Conservation (phyloP, 92 coral and sea anemone genomes). For the Bergia sp. region DNA sequence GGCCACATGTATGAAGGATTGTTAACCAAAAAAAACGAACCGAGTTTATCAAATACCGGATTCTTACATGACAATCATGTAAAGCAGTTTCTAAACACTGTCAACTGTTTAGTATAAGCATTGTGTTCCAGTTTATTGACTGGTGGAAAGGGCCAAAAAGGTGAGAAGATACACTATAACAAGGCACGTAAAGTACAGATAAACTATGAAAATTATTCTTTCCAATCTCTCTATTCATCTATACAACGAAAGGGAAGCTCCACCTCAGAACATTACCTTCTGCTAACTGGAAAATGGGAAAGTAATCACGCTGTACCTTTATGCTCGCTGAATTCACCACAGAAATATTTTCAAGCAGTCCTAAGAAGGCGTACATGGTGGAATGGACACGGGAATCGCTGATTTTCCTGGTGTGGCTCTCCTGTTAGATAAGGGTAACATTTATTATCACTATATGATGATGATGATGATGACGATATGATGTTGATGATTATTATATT, state of each 20-base stretch:
- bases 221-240: neutral
- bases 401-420: conserved; percentile 33
- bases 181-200: too few relatives aligned
- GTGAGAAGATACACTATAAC: too few relatives aligned
- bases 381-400: conserved; percentile 58
- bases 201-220: neutral
- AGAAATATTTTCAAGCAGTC: conserved; percentile 79
- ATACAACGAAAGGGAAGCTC: neutral
- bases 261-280: neutral
- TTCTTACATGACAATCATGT: too few relatives aligned
- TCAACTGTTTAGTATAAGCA: too few relatives aligned
- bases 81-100: too few relatives aligned
- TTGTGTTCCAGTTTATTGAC: too few relatives aligned
- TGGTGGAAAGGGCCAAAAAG: too few relatives aligned
- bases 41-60: too few relatives aligned
- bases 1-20: too few relatives aligned
- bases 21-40: too few relatives aligned
- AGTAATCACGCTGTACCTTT: conserved; percentile 54
- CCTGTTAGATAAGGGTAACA: conserved; percentile 4
- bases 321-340: conserved; percentile 54
- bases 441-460: neutral
- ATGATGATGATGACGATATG: too few relatives aligned
- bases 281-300: neutral
- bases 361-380: conserved; percentile 72
- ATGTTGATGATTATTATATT: too few relatives aligned